A percentile compares a stretch with the other conserved stretches of the same genome.
Evolutionary conservation across 2,888 invertebrate species (phyloP).

Genomic region (Orthosia gothica): DNA sequence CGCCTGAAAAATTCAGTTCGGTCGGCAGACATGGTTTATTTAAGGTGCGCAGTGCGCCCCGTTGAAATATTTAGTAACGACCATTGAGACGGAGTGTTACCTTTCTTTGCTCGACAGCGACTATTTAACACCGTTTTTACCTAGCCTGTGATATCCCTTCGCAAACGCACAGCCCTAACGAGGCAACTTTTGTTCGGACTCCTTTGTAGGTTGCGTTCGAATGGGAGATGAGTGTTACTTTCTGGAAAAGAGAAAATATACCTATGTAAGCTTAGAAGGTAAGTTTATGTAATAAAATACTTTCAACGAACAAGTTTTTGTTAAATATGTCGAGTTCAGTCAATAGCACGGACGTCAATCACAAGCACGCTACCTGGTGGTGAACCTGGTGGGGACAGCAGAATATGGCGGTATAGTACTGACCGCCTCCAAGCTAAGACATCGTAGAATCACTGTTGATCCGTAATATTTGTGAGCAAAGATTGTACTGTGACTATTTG

Average conservation of each 20-base stretch:
- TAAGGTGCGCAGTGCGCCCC: constrained; percentile 86
- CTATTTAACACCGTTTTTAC: constrained; percentile 69
- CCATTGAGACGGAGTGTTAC: constrained; percentile 81
- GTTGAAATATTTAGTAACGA: constrained; percentile 86
- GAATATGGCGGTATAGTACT: no score
- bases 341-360: no score
- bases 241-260: constrained; percentile 14
- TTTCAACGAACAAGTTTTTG: not conserved
- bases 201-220: constrained; percentile 38
- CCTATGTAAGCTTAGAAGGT: constrained; percentile 8
- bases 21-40: constrained; percentile 86
- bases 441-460: no score
- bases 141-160: constrained; percentile 38
- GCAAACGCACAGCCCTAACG: constrained; percentile 43
- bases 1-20: constrained; percentile 86
- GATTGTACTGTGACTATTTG: no score
- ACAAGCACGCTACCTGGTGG: no score
- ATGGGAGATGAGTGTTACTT: constrained; percentile 14
- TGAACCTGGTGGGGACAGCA: no score
- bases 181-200: constrained; percentile 29
- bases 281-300: constrained; percentile 10
- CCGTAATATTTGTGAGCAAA: no score
- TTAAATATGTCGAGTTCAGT: not conserved
- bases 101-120: constrained; percentile 69
- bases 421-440: no score